Evolutionary conservation across 2,888 invertebrate genomes (phyloP), one percentile per base, ranked within the genome.

Genomic region (Acrobasis suavella): DNA sequence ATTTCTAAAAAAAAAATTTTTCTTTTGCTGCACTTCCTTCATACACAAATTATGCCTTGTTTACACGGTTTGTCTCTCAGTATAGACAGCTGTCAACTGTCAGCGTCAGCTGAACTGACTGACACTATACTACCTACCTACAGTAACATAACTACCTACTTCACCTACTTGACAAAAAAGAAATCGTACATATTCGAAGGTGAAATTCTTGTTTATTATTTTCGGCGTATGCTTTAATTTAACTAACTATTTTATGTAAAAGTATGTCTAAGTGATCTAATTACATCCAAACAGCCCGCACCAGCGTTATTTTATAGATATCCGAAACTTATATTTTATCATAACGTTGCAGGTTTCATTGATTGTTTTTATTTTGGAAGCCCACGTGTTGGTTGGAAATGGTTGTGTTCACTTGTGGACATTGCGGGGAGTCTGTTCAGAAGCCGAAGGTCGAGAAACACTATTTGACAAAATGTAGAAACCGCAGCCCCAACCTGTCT

Each of bases 351-450:
- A 58, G 58, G 50, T 49, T 22, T 63, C 58, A 51, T 63, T 62
- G 46, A 62, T 49, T 58, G 51, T 62, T 62, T 55, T 64, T 15
- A 62, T 52, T 63, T 52, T 46, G 38, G 32, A 50, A 49, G 52
- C 69, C 67, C 79, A 80, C 77, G 77, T 76, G 77, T 69, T 64
- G 56, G n/a, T 59, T 54, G 62, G 69, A 72, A 54, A 99, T 99
- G 99, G 99, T 99, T 52, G 96, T 97, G 62, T 99, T 99, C 83
- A 97, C 96, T 12, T 99, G 99, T 85, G 96, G 96, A 74, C 94
- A 96, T 72, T 99, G 99, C 83, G 98, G 98, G 0, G 97, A 97
- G 66, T 95, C 97, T 50, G 87, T 98, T 46, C 97, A 98, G 82
- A 99, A 99, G 81, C 96, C 97, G 37, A 95, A 96, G 82, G 98